Conservation (phyloP, 2,113 vertebrate species). For the Columba janthina region DNA sequence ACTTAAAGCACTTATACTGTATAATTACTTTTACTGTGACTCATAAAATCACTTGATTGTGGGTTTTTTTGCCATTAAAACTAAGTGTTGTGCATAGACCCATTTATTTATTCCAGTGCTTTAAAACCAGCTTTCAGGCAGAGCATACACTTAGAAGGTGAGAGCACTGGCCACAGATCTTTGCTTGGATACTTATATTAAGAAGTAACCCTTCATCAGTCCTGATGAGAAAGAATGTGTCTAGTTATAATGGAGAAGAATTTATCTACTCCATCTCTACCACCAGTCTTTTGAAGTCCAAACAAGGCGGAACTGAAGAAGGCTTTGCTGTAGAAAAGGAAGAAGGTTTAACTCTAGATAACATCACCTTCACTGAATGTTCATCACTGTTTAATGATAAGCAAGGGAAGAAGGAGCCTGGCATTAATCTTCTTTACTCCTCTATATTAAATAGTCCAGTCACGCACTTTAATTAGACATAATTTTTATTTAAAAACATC, state of each 20-base stretch:
- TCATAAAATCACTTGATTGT: slow-evolving; percentile 39
- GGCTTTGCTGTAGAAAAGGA: not conserved
- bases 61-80: slow-evolving; percentile 9
- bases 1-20: not conserved
- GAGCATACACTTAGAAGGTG: not conserved
- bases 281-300: not conserved
- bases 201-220: not conserved
- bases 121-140: not conserved
- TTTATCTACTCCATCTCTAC: not conserved
- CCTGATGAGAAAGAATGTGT: not conserved
- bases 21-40: slow-evolving; percentile 40
- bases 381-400: not conserved
- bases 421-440: not conserved
- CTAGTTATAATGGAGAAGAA: not conserved
- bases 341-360: not conserved
- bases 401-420: not conserved
- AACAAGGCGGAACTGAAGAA: not conserved
- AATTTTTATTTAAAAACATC: slow-evolving; percentile 8
- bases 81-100: not conserved
- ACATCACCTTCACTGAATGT: not conserved
- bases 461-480: not conserved
- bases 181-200: not conserved
- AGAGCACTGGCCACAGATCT: not conserved
- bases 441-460: not conserved
- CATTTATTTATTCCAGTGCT: slow-evolving; percentile 2